Percentiles rank a stretch among this genome's conserved stretches.
Evolutionary conservation across 2,797 vertebrate species (phyloP).

Genomic region (Premnoplex brunnescens): DNA sequence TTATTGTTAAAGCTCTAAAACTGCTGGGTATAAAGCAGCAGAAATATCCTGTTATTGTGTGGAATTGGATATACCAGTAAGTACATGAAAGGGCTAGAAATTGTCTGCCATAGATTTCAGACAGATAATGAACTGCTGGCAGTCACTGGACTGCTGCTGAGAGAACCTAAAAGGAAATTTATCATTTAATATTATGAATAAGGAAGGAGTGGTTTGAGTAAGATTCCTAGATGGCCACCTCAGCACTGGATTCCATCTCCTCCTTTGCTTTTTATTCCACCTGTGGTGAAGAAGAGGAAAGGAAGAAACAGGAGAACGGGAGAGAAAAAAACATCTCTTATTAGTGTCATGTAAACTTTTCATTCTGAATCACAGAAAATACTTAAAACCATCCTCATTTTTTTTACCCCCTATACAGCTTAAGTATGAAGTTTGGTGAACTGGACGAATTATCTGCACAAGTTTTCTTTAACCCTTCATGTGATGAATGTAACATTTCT

Average conservation of each 20-base stretch:
- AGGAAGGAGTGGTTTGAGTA: neutral
- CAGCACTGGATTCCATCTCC: neutral
- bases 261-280: neutral
- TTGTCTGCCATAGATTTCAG: neutral
- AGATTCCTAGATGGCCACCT: neutral
- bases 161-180: neutral
- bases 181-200: neutral
- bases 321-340: neutral
- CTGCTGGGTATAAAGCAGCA: neutral
- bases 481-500: neutral
- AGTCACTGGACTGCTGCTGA: neutral
- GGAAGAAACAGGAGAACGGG: neutral
- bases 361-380: neutral
- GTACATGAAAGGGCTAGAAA: neutral
- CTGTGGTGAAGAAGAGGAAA: neutral
- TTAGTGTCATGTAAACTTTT: neutral
- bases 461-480: neutral
- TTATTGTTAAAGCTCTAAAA: neutral
- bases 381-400: neutral
- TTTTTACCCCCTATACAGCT: neutral
- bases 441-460: neutral
- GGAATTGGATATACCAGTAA: neutral
- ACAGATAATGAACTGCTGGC: neutral
- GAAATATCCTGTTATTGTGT: neutral
- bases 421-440: neutral